Evolutionary conservation across 2,888 invertebrate species (phyloP).

Genomic region (Camptogramma bilineatum): DNA sequence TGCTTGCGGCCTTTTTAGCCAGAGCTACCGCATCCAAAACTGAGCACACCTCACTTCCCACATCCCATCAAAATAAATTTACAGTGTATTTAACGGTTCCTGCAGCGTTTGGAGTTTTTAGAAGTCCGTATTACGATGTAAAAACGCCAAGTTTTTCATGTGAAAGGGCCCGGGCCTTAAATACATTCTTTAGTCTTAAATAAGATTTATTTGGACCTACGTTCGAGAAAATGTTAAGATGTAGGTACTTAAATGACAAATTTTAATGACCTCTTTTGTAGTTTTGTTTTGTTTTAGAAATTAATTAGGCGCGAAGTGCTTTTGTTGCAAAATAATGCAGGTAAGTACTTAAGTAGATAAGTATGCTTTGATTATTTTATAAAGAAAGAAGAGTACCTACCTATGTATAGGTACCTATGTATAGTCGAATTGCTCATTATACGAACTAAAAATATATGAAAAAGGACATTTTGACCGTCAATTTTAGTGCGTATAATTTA

Average conservation of each 20-base stretch:
- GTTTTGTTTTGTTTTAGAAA: not conserved
- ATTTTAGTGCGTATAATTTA: too few species aligned
- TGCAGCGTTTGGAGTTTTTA: constrained; percentile 42
- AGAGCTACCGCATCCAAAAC: constrained; percentile 16
- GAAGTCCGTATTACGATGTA: constrained; percentile 41
- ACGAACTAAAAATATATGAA: too few species aligned
- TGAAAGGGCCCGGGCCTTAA: constrained; percentile 35
- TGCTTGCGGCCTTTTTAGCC: too few species aligned
- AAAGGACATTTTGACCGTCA: too few species aligned
- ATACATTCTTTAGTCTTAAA: constrained; percentile 40
- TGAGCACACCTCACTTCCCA: constrained; percentile 9
- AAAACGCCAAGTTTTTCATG: constrained; percentile 43
- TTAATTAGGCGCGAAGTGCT: too few species aligned
- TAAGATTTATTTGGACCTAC: constrained; percentile 41
- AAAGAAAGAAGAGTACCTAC: too few species aligned
- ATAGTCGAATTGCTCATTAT: too few species aligned
- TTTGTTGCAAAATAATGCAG: too few species aligned
- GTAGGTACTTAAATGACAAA: constrained; percentile 16
- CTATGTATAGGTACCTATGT: too few species aligned
- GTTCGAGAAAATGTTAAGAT: constrained; percentile 16
- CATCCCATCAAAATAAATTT: constrained; percentile 29
- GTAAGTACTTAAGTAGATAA: too few species aligned
- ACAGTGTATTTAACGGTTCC: constrained; percentile 47
- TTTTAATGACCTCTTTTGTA: not conserved
- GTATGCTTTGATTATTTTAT: too few species aligned